Percentiles rank a stretch among this genome's conserved stretches.
phyloP scores from a whole-genome alignment of 2,888 invertebrate genomes.

The Melanchra persicariae region DNA sequence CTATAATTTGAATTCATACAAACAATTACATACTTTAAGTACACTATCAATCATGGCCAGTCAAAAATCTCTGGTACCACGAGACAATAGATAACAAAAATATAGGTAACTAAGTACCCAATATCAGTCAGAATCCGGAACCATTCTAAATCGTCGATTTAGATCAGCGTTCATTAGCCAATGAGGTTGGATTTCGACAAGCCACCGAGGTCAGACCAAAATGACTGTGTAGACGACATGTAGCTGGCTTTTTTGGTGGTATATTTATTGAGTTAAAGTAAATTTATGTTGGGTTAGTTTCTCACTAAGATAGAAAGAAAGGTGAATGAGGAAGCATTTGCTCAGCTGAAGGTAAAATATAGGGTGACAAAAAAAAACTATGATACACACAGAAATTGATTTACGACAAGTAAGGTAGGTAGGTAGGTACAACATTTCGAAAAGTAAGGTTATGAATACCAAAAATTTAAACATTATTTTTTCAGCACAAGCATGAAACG shows the following conservation, averaged over 20 bases:
- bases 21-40: constrained; percentile 7
- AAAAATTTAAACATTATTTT: neutral
- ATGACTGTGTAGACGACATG: constrained; percentile 56
- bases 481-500: neutral
- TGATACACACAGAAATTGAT: too few relatives aligned
- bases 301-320: neutral
- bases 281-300: neutral
- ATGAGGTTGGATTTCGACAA: constrained; percentile 67
- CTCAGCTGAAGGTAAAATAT: too few relatives aligned
- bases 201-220: constrained; percentile 70
- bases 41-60: constrained; percentile 20
- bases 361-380: neutral
- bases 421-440: too few relatives aligned
- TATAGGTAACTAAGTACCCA: constrained; percentile 20
- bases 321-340: neutral
- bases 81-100: constrained; percentile 19
- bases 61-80: constrained; percentile 15
- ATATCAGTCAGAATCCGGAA: constrained; percentile 63
- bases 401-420: too few relatives aligned
- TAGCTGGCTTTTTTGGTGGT: constrained; percentile 11
- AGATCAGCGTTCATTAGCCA: constrained; percentile 64
- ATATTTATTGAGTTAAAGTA: constrained; percentile 14
- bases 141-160: constrained; percentile 65
- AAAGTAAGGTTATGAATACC: too few relatives aligned
- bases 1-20: too few relatives aligned